These are phyloP conservation scores for Pilophorus perplexus DNA, from an alignment of 2,888 invertebrate genomes.

Conservation along the genomic window DNA sequence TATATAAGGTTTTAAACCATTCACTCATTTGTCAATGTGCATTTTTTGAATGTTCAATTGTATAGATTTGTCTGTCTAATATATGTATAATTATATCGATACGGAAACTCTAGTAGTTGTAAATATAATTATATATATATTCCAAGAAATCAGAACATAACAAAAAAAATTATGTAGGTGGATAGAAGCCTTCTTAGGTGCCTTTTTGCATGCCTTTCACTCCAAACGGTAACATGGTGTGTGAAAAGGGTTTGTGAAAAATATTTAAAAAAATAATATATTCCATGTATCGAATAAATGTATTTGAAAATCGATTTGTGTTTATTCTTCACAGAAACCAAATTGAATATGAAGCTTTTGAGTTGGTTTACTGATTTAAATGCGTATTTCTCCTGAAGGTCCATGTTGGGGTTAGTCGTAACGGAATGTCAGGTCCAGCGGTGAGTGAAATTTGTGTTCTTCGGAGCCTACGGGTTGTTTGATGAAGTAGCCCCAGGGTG, in stretches of 20 bases:
- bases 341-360: too few species aligned
- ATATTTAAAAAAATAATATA: slow-evolving; percentile 44
- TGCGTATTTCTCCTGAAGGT: too few species aligned
- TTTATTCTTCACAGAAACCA: too few species aligned
- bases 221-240: slow-evolving; percentile 45
- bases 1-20: slow-evolving; percentile 34
- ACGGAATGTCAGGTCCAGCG: slow-evolving; percentile 17
- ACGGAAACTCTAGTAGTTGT: slow-evolving; percentile 18
- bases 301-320: slow-evolving; percentile 41
- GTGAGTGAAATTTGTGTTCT: slow-evolving; percentile 19
- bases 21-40: slow-evolving; percentile 28
- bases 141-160: slow-evolving; percentile 2
- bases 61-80: slow-evolving; percentile 27
- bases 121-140: slow-evolving; percentile 41
- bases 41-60: slow-evolving; percentile 40
- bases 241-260: slow-evolving; percentile 48
- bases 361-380: too few species aligned
- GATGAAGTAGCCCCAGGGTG: slow-evolving; percentile 30
- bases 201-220: slow-evolving; percentile 49
- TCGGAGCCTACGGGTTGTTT: slow-evolving; percentile 32
- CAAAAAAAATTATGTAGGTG: slow-evolving; percentile 46
- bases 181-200: slow-evolving; percentile 49
- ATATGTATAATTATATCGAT: slow-evolving; percentile 45
- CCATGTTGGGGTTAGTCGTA: too few species aligned
- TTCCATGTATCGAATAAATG: slow-evolving; percentile 48